Conservation (phyloP, 2,797 vertebrate genomes). For the Danio jaintianensis region DNA sequence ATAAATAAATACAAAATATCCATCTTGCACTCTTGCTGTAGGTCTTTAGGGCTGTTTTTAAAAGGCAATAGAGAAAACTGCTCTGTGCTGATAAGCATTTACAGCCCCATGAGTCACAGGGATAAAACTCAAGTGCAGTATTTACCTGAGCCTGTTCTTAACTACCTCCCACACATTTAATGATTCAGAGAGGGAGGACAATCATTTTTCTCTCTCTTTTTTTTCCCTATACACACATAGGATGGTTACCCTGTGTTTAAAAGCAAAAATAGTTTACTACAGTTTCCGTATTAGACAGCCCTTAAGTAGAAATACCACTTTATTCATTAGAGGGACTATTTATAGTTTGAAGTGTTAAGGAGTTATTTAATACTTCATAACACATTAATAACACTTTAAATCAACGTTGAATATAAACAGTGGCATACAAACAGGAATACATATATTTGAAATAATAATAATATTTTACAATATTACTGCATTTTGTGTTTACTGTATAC, state of each 20-base stretch:
- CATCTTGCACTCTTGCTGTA: neutral
- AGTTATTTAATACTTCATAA: too few species aligned
- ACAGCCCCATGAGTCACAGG: constrained; percentile 72
- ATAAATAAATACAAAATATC: neutral
- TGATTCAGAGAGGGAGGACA: constrained; percentile 70
- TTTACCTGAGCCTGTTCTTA: constrained; percentile 75
- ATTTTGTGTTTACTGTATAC: neutral
- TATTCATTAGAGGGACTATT: constrained; percentile 63
- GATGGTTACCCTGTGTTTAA: constrained; percentile 63
- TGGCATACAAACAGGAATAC: constrained; percentile 56
- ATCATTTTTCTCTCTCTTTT: constrained; percentile 51
- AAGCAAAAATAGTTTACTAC: constrained; percentile 75
- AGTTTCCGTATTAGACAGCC: constrained; percentile 54
- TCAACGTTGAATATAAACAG: constrained; percentile 5
- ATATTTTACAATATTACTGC: neutral
- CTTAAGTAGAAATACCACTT: constrained; percentile 51
- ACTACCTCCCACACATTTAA: constrained; percentile 75
- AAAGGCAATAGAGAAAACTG: constrained; percentile 47
- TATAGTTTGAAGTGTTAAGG: too few species aligned
- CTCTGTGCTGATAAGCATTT: constrained; percentile 69
- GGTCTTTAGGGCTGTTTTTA: constrained; percentile 41
- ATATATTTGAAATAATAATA: neutral
- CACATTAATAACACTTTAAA: neutral
- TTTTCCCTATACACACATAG: constrained; percentile 68
- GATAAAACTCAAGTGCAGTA: constrained; percentile 69